phyloP scores from a whole-genome alignment of 2,888 invertebrate species.

The Falcaria lacertinaria region DNA sequence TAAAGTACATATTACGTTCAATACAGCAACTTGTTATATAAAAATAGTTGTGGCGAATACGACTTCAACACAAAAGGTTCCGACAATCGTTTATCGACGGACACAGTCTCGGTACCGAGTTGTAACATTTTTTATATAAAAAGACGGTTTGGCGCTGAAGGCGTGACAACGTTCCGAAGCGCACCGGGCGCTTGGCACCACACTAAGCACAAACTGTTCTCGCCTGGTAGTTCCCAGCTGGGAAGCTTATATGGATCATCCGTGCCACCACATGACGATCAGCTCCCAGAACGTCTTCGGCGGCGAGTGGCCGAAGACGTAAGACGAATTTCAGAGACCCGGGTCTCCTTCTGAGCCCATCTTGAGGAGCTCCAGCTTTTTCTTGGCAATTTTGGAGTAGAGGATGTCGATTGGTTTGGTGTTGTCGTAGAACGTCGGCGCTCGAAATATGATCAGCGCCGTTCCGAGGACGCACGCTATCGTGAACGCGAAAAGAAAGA shows the following conservation, averaged over 20 bases:
- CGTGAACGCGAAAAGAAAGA: conserved; percentile 97
- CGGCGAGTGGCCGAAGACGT: conserved; percentile 85
- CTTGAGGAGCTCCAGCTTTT: conserved; percentile 91
- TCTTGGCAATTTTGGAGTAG: conserved; percentile 94
- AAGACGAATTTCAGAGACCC: conserved; percentile 84
- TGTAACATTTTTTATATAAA: conserved; percentile 52
- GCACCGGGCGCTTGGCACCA: conserved; percentile 70
- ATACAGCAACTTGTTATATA: conserved; percentile 64
- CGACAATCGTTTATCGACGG: conserved; percentile 61
- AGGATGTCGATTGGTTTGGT: conserved; percentile 93
- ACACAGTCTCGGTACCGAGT: conserved; percentile 62
- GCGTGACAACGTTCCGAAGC: conserved; percentile 59
- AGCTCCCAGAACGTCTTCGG: conserved; percentile 82
- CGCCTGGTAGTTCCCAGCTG: conserved; percentile 66
- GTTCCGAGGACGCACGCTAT: conserved; percentile 95
- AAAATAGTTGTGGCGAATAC: conserved; percentile 68
- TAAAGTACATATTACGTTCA: conserved; percentile 48
- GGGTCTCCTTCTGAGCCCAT: conserved; percentile 88
- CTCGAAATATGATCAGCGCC: conserved; percentile 91
- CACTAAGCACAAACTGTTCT: conserved; percentile 73
- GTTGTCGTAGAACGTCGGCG: conserved; percentile 94
- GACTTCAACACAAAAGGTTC: conserved; percentile 55
- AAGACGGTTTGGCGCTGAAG: conserved; percentile 69
- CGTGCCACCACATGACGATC: conserved; percentile 79
- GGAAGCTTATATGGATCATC: conserved; percentile 72